A percentile compares a stretch with the other conserved stretches of the same genome.
Conservation (phyloP, 2,888 invertebrate genomes). For the Caenorhabditis sp. region DNA sequence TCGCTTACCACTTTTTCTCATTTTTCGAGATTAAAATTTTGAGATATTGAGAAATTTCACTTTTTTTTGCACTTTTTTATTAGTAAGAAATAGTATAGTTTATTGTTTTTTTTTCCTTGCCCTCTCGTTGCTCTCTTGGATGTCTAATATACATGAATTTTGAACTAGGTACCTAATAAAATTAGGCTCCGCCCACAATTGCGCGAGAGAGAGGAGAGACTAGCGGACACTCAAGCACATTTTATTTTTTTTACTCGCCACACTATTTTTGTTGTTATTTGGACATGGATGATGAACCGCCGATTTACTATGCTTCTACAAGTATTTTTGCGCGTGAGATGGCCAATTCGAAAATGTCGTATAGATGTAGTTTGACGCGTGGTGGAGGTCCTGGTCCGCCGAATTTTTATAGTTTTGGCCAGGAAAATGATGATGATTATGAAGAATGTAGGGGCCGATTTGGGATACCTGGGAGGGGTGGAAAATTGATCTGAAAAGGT, state of each 20-base stretch:
- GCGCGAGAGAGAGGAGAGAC: no score
- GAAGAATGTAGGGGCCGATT: neutral
- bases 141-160: no score
- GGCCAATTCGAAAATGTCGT: neutral
- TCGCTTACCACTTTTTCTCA: neutral
- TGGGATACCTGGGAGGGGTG: neutral
- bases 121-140: no score
- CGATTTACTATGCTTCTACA: neutral
- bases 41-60: no score
- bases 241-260: no score
- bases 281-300: neutral
- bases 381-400: neutral
- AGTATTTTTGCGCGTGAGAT: neutral
- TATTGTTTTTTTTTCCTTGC: no score
- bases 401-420: neutral
- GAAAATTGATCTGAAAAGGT: neutral
- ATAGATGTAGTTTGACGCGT: neutral
- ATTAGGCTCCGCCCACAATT: neutral
- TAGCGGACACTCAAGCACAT: no score
- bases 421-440: neutral
- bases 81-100: no score
- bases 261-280: no score
- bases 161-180: neutral
- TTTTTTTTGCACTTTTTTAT: no score
- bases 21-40: no score